A percentile compares a stretch with the other conserved stretches of the same genome.
These are phyloP conservation scores for Acleris cristana DNA, from an alignment of 2,888 invertebrate genomes.

Conservation along the genomic window DNA sequence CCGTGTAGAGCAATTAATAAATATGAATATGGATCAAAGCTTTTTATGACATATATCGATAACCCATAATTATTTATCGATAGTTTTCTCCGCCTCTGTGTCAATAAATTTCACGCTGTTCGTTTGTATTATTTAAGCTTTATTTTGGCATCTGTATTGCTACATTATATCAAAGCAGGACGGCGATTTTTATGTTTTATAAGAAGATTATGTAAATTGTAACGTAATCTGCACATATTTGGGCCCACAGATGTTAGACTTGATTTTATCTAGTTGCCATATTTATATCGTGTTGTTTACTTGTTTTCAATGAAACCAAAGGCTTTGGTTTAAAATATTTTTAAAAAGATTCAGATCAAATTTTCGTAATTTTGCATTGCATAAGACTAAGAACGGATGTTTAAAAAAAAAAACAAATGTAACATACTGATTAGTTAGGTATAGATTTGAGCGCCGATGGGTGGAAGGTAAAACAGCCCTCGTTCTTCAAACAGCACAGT, in stretches of 20 bases:
- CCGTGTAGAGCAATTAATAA: no score
- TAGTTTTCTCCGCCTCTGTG: constrained; percentile 14
- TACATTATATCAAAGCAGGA: constrained; percentile 23
- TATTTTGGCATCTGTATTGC: constrained; percentile 25
- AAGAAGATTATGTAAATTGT: constrained; percentile 33
- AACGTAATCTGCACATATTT: constrained; percentile 18
- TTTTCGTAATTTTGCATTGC: neutral
- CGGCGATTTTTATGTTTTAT: constrained; percentile 14
- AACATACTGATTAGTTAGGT: no score
- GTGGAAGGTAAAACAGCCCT: no score
- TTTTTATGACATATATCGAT: constrained; percentile 13
- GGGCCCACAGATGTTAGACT: neutral
- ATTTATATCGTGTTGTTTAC: no score
- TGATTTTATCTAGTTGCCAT: neutral
- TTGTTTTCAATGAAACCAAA: neutral
- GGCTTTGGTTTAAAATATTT: neutral
- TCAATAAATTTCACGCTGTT: constrained; percentile 26
- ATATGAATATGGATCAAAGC: no score
- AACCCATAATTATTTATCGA: constrained; percentile 16
- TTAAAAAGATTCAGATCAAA: neutral
- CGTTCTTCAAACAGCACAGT: no score
- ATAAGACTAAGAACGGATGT: no score
- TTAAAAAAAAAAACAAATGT: no score
- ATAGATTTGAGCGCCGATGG: no score
- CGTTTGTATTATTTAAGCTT: constrained; percentile 28